Evolutionary conservation across 2,888 invertebrate genomes (phyloP).

Genomic region (Drosophila nr. perissopoda): DNA sequence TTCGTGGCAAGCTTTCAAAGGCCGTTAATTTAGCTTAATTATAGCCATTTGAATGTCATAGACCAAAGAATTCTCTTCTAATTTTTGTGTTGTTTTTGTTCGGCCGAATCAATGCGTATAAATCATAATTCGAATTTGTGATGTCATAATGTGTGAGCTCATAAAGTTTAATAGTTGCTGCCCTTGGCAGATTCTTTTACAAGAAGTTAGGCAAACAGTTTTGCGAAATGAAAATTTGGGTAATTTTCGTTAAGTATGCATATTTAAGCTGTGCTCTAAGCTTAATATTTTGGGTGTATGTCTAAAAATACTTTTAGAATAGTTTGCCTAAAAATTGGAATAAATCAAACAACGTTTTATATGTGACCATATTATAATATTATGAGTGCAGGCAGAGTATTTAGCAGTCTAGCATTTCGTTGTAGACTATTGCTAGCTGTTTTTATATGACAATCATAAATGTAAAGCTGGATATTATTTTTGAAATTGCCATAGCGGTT

Average conservation of each 20-base stretch:
- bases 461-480: slow-evolving; percentile 3
- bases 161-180: slow-evolving; percentile 32
- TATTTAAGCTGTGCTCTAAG: background rate
- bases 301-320: background rate
- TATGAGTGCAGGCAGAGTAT: background rate
- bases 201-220: background rate
- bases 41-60: slow-evolving; percentile 72
- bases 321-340: background rate
- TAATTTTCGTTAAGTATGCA: background rate
- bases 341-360: background rate
- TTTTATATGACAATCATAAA: background rate
- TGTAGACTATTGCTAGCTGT: background rate
- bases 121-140: slow-evolving; percentile 56
- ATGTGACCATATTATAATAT: too few relatives aligned
- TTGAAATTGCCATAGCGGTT: slow-evolving; percentile 1
- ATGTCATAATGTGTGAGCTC: slow-evolving; percentile 70
- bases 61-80: slow-evolving; percentile 36
- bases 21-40: slow-evolving; percentile 74
- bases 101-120: slow-evolving; percentile 31
- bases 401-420: background rate
- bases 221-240: background rate
- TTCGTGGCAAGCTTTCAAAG: slow-evolving; percentile 42
- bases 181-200: slow-evolving; percentile 29
- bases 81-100: background rate
- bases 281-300: background rate